Evolutionary conservation across 1,140 invertebrate genomes (phyloP), one percentile per base, ranked within the genome.

Genomic region (Chironomus tepperi): DNA sequence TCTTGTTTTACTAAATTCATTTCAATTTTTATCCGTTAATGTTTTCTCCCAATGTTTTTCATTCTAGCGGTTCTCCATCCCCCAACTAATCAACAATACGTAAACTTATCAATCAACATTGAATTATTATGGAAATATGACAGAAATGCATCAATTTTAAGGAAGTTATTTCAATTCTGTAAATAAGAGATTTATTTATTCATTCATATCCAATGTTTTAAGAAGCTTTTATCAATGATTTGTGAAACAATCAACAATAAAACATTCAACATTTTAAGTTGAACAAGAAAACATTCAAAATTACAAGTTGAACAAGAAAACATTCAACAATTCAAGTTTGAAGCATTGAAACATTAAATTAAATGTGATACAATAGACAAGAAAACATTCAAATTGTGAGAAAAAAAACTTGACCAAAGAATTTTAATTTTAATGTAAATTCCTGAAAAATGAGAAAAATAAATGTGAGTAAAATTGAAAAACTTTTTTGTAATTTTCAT

Each of bases 261-360:
- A 57, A 47, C 43, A 47, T 47, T 47, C 15, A 57, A 57, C 47
- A 57, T 57, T n/a, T n/a, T n/a, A n/a, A n/a, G n/a, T n/a, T n/a
- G n/a, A n/a, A n/a, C n/a, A n/a, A n/a, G n/a, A n/a, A n/a, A n/a
- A n/a, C n/a, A n/a, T n/a, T n/a, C n/a, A n/a, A n/a, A n/a, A n/a
- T n/a, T n/a, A n/a, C n/a, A n/a, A n/a, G n/a, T n/a, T n/a, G n/a
- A 57, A 57, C 47, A 57, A 15, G 12, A 15, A 10, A 57, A 47
- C 43, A 47, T 47, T 47, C 15, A 57, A 57, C 47, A 57, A n/a
- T 57, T 12, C 47, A 57, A 57, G 15, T 57, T n/a, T n/a, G 12
- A 8, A 57, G 47, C 12, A 47, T n/a, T 57, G 47, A 57, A 57
- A 5, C 12, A n/a, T 57, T 57, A n/a, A 5, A 57, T 57, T 57